phyloP scores from a whole-genome alignment of 2,888 invertebrate species.

The Noctua pronuba region DNA sequence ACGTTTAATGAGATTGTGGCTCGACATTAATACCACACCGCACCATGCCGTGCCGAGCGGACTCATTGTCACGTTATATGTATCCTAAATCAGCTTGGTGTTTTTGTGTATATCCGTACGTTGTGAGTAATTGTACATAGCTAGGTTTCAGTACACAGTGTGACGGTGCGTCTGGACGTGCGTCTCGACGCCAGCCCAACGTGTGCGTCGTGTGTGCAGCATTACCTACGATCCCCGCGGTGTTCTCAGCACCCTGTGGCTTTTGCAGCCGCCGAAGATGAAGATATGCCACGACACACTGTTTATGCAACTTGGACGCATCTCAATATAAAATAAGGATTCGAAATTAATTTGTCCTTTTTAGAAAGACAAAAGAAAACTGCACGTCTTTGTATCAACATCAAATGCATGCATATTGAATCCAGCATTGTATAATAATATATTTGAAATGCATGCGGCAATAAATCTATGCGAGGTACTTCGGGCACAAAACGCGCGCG shows the following conservation, averaged over 20 bases:
- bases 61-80: not conserved
- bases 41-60: not conserved
- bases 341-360: not conserved
- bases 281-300: not conserved
- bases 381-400: no score
- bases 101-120: not conserved
- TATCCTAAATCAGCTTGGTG: not conserved
- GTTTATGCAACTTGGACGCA: not conserved
- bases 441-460: constrained; percentile 8
- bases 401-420: not conserved
- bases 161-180: not conserved
- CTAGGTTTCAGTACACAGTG: no score
- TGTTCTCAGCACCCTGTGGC: not conserved
- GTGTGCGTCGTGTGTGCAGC: not conserved
- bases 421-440: not conserved
- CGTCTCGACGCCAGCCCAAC: not conserved
- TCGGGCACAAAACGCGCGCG: not conserved
- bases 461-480: constrained; percentile 14
- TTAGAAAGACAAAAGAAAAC: not conserved
- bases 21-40: no score
- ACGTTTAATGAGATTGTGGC: not conserved
- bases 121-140: not conserved
- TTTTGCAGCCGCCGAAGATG: not conserved
- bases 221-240: not conserved
- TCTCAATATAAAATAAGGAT: not conserved